A percentile compares a stretch with the other conserved stretches of the same genome.
Conservation (phyloP, 2,113 vertebrate genomes). For the Sakesphorus luctuosus region DNA sequence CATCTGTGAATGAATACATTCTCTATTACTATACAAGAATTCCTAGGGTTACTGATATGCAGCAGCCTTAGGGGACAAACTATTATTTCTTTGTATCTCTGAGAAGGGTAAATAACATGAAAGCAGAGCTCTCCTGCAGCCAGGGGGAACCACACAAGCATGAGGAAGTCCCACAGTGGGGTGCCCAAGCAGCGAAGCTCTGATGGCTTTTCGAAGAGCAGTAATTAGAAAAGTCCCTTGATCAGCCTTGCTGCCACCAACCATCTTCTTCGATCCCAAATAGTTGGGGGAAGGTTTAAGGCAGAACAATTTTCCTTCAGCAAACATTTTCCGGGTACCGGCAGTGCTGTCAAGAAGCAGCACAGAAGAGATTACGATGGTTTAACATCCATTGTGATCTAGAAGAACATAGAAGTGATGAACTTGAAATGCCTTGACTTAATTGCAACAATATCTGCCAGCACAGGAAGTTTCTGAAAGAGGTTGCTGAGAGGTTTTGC, state of each 20-base stretch:
- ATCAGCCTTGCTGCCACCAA: not conserved
- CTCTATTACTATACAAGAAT: not conserved
- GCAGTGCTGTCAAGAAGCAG: not conserved
- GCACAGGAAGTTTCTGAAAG: not conserved
- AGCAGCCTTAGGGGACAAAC: not conserved
- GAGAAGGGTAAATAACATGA: constrained; percentile 2
- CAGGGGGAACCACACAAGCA: not conserved
- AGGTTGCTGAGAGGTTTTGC: not conserved
- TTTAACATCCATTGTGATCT: not conserved
- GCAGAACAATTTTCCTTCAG: not conserved
- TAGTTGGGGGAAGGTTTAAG: not conserved
- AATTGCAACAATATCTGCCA: not conserved
- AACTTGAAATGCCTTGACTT: not conserved
- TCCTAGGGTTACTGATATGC: not conserved
- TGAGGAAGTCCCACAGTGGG: not conserved
- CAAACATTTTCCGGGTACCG: not conserved
- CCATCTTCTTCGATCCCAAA: not conserved
- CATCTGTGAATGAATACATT: not conserved
- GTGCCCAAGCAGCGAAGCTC: not conserved
- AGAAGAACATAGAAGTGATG: not conserved
- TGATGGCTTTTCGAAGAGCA: not conserved
- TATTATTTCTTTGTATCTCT: not conserved
- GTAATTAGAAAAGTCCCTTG: not conserved
- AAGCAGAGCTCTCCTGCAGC: not conserved
- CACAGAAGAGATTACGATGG: not conserved